Conservation (phyloP, 2,113 vertebrate species). For the Tetrao urogallus region DNA sequence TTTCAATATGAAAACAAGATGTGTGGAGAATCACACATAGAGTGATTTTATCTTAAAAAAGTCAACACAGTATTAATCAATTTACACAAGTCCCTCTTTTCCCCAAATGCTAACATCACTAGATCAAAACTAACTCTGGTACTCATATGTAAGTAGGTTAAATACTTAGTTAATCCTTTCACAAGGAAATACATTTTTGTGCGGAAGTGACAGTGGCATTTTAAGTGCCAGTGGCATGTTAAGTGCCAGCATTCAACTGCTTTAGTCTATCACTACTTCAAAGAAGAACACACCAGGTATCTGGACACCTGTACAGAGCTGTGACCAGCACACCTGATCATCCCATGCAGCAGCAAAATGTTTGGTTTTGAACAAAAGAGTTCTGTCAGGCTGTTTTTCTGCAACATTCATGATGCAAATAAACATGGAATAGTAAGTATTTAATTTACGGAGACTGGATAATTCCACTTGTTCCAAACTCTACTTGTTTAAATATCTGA, state of each 20-base stretch:
- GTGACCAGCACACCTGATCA: conserved; percentile 6
- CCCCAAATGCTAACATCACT: neutral
- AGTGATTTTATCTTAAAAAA: conserved; percentile 20
- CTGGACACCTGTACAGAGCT: neutral
- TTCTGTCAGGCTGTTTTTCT: conserved; percentile 24
- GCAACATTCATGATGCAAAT: conserved; percentile 59
- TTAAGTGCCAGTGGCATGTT: neutral
- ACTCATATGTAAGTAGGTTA: neutral
- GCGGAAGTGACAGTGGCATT: conserved; percentile 64
- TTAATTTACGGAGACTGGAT: conserved; percentile 67
- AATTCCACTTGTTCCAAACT: conserved; percentile 65
- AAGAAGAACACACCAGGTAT: conserved; percentile 35
- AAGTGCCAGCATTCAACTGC: conserved; percentile 32
- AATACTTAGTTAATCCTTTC: neutral
- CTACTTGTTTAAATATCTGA: conserved; percentile 69
- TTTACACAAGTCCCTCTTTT: neutral
- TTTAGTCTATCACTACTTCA: conserved; percentile 25
- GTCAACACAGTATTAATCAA: neutral
- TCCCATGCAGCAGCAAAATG: conserved; percentile 31
- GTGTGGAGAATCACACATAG: neutral
- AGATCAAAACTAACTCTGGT: conserved; percentile 25
- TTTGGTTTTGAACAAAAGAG: conserved; percentile 19
- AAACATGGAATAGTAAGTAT: conserved; percentile 39
- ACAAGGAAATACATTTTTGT: conserved; percentile 36
- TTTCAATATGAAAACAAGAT: conserved; percentile 62